Base-by-base conservation (phyloP, 2,888 invertebrate genomes). In the Lycia hirtaria region DNA sequence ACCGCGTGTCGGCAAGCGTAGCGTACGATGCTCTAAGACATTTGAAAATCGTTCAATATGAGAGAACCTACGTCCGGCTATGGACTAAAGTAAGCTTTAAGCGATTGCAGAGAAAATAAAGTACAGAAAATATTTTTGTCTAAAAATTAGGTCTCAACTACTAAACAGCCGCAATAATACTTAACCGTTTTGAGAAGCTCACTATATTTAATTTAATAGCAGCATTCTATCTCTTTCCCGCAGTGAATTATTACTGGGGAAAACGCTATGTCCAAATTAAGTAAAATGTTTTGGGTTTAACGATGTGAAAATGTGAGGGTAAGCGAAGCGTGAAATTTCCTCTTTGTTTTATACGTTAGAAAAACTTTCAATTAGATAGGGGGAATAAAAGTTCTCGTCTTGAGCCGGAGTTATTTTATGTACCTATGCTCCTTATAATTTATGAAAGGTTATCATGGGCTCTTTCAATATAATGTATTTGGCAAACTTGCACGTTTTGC, bases 201-300 rank as follows among this genome's bases (percentile, higher is more conserved):
- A 41, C 26, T 33, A 35, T 47, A 26, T 24, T 33, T 24, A 14
- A 49, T 30, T 40, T 30, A 35, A 52, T 43, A 44, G 51, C 43
- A 37, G 24, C 19, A 41, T 32, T 48, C 19, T 35, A 33, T 54
- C 54, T 51, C 28, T 48, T 47, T 33, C 32, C 38, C 12, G 6
- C 37, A 43, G 30, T 59, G 51, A 56, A 54, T 61, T 60, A 35
- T 50, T 48, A 41, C 51, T 15, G 45, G 43, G 50, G 44, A 50
- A 59, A 57, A 61, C 65, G 56, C 65, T 47, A 41, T 61, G 64
- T 68, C 69, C 66, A 64, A 73, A 73, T 73, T 72, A 68, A 70
- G 67, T 64, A 69, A 72, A 71, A 71, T 62, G 67, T 69, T 70
- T 68, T 62, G 64, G 64, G 66, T 57, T 62, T 67, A 69, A 75